A percentile compares a stretch with the other conserved stretches of the same genome.
Conservation (phyloP, 1,140 invertebrate species). For the Eurosta solidaginis region DNA sequence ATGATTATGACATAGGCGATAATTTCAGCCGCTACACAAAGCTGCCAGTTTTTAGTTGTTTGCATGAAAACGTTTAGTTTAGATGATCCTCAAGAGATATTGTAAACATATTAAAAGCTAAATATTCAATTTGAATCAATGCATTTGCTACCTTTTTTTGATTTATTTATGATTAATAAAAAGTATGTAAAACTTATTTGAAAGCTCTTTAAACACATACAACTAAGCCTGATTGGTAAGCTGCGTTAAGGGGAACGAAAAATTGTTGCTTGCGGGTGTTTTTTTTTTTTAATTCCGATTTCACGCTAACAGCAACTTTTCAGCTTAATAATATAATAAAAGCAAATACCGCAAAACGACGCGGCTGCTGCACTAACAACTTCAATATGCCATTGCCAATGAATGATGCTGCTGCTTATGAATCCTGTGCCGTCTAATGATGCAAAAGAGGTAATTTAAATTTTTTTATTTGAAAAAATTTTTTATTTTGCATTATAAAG, state of each 20-base stretch:
- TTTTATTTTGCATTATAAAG: too few species aligned
- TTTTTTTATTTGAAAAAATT: too few species aligned
- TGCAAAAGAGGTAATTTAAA: background rate
- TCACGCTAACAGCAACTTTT: background rate
- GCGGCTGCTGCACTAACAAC: slow-evolving; percentile 47
- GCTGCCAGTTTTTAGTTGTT: slow-evolving; percentile 28
- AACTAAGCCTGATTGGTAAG: background rate
- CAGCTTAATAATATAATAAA: slow-evolving; percentile 38
- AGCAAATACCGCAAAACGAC: slow-evolving; percentile 40
- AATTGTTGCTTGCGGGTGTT: background rate
- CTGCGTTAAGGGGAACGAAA: background rate
- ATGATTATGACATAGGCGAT: background rate
- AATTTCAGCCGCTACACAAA: slow-evolving; percentile 18
- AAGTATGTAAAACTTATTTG: slow-evolving; percentile 43
- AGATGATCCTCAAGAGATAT: slow-evolving; percentile 1
- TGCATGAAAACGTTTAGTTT: slow-evolving; percentile 25
- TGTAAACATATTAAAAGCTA: background rate
- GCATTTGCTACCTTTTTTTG: slow-evolving; percentile 39
- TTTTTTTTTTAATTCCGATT: background rate
- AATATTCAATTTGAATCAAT: slow-evolving; percentile 21
- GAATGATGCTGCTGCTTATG: slow-evolving; percentile 35
- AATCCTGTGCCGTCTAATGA: slow-evolving; percentile 13
- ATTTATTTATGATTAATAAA: slow-evolving; percentile 38
- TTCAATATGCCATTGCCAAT: slow-evolving; percentile 28
- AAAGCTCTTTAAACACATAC: background rate